phyloP scores from a whole-genome alignment of 2,888 invertebrate species.

The Dorcus hopei region DNA sequence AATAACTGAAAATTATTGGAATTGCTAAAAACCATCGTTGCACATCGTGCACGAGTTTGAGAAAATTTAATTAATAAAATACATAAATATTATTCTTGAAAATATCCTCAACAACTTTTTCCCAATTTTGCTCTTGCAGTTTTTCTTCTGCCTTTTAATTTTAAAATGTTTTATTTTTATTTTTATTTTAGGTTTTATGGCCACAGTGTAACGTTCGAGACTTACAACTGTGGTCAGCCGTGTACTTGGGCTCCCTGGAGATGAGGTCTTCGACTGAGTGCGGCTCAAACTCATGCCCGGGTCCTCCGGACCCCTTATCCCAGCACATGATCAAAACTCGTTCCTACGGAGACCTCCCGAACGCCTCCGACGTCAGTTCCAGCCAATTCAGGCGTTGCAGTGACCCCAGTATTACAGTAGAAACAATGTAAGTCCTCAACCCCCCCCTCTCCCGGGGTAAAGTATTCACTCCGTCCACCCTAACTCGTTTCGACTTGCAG shows the following conservation, averaged over 20 bases:
- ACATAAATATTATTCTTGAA: no score
- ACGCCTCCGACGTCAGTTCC: constrained; percentile 58
- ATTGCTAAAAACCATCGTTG: no score
- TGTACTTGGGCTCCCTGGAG: constrained; percentile 67
- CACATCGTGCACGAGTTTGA: no score
- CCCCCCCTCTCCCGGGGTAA: no score
- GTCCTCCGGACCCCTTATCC: constrained; percentile 50
- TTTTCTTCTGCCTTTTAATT: no score
- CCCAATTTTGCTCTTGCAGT: no score
- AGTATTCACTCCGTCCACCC: no score
- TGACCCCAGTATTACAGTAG: constrained; percentile 78
- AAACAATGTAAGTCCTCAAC: constrained; percentile 61
- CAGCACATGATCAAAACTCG: constrained; percentile 72
- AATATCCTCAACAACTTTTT: no score
- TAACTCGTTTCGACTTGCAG: constrained; percentile 9
- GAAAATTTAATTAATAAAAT: no score
- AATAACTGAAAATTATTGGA: no score
- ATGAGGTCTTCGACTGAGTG: constrained; percentile 37
- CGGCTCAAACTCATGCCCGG: constrained; percentile 34
- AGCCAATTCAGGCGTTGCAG: constrained; percentile 69
- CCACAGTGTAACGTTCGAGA: constrained; percentile 82
- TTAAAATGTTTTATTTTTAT: background rate
- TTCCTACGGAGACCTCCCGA: constrained; percentile 80
- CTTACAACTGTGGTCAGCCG: constrained; percentile 78
- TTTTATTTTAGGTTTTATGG: constrained; percentile 69